A percentile compares a stretch with the other conserved stretches of the same genome.
Evolutionary conservation across 2,797 vertebrate genomes (phyloP).

Genomic region (Setipinna tenuifilis): DNA sequence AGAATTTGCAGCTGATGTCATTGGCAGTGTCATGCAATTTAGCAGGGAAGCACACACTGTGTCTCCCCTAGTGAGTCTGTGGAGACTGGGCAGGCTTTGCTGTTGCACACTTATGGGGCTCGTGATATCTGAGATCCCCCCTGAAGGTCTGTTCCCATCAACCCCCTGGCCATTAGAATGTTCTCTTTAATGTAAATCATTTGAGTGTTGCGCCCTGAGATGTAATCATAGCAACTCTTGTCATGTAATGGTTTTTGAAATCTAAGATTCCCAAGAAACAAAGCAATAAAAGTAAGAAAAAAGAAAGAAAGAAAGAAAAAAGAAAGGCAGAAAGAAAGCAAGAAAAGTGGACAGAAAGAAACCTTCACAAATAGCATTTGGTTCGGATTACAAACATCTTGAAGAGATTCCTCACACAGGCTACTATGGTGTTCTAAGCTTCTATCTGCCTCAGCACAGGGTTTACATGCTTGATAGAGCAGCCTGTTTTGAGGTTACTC

Average conservation of each 20-base stretch:
- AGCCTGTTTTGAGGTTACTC: background rate
- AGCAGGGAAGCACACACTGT: background rate
- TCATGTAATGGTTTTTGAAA: background rate
- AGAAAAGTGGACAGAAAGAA: background rate
- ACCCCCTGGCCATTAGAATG: background rate
- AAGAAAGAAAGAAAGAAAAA: background rate
- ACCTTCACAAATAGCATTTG: background rate
- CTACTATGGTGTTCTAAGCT: background rate
- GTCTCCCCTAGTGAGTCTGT: background rate
- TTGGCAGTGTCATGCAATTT: background rate
- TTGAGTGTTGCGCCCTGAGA: background rate
- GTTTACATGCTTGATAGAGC: background rate
- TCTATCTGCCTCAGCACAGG: background rate
- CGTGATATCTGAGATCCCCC: background rate
- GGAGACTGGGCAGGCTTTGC: background rate
- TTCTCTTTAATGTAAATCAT: background rate
- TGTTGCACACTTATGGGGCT: background rate
- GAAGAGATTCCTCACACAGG: background rate
- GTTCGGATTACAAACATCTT: constrained; percentile 3
- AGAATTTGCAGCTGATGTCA: background rate
- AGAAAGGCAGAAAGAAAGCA: background rate
- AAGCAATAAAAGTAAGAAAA: background rate
- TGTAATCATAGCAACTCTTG: background rate
- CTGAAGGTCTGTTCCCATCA: background rate
- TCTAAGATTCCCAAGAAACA: background rate